A percentile compares a stretch with the other conserved stretches of the same genome.
Conservation (phyloP, 2,797 vertebrate genomes). For the Rhinogobio ventralis region DNA sequence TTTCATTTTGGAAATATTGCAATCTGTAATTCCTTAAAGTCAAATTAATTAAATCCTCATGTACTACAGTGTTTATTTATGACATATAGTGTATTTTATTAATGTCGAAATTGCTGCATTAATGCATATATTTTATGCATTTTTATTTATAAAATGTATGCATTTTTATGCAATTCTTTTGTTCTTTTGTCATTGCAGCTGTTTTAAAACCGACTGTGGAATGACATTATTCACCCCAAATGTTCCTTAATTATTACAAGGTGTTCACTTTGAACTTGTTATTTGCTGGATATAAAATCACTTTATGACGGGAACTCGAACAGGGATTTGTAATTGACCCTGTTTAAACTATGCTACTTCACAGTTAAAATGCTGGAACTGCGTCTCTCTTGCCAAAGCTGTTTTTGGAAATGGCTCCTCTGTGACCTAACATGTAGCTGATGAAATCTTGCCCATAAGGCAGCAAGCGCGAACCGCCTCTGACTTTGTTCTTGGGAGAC, state of each 20-base stretch:
- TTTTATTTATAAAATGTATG: neutral
- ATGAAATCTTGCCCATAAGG: constrained; percentile 59
- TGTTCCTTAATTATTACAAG: constrained; percentile 18
- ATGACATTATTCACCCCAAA: neutral
- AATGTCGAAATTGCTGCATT: neutral
- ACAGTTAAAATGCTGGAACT: constrained; percentile 26
- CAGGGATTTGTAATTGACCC: neutral
- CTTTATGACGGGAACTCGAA: neutral
- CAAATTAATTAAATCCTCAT: neutral
- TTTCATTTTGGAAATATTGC: neutral
- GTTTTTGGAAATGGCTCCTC: constrained; percentile 53
- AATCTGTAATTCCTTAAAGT: neutral
- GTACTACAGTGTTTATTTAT: neutral
- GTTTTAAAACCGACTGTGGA: neutral
- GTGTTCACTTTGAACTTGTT: constrained; percentile 5
- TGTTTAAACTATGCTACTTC: constrained; percentile 29
- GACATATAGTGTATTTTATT: neutral
- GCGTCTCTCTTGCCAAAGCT: constrained; percentile 41
- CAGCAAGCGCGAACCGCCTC: constrained; percentile 48
- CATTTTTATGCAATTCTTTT: neutral
- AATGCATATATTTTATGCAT: neutral
- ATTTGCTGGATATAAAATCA: neutral
- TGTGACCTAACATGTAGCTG: constrained; percentile 51
- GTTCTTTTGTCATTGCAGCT: neutral
- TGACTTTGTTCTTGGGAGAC: constrained; percentile 64